Base-by-base conservation (phyloP, 1,140 invertebrate species). In the Augochlora pura region DNA sequence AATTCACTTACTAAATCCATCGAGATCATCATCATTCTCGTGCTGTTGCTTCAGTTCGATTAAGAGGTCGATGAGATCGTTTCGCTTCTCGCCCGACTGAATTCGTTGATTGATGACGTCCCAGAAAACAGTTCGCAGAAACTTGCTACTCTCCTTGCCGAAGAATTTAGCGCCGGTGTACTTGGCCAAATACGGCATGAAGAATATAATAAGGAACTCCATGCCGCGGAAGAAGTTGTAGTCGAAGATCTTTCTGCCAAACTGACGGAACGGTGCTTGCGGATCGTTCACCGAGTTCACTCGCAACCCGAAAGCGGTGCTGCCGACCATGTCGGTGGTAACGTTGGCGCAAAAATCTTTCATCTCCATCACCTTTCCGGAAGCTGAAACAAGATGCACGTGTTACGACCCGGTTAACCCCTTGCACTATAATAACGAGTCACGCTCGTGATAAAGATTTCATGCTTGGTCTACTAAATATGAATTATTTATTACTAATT, bases 261-360 rank as follows among this genome's bases (percentile, higher is more conserved):
- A 46, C 57, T 84, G 73, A 4, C 91, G 78, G 54, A 94, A 91
- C 46, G 88, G 82, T 0, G 86, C 82, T 0, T 93, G 75, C 4
- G 92, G 91, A 72, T 96, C 92, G 2, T 91, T 89, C 8, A 95
- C 80, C 1, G 94, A 94, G 77, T 95, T 93, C 5, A 93, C 92
- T 3, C 94, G 88, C 10, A 95, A 82, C 14, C 95, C 95, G 82
- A 95, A 96, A 9, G 94, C 94, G 60, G 93, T 94, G 8, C 90
- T 92, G 3, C 93, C 94, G 38, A 96, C 95, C 1, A 95, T 90
- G 82, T 96, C 95, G 38, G 95, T 95, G 0, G 94, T 94, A 72
- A 94, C 95, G 23, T 92, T 91, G 0, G 90, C 92, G 39, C 92
- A 88, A 0, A 94, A 38, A 18, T 94, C 92, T 66, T 92, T 93